Evolutionary conservation across 1,140 invertebrate species (phyloP), one percentile per base, ranked within the genome.

Genomic region (Papilio polytes): DNA sequence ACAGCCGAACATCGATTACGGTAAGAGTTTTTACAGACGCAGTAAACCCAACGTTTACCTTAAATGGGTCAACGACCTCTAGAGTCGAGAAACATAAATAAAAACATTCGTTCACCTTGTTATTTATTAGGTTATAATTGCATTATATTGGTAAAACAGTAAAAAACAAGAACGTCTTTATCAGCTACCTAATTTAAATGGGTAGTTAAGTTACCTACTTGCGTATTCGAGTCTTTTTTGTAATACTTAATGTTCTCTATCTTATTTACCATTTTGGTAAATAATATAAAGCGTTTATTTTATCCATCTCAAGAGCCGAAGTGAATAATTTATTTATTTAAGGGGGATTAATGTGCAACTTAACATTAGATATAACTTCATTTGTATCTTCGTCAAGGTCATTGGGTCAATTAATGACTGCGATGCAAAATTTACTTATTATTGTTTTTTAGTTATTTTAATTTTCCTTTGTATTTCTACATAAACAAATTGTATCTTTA

Each of bases 1-100:
- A 1, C 98, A 98, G 80, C 98, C 98, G 1, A 94, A 98, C 90
- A 95, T 98, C 56, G 96, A 98, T 93, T 98, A 98, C 94, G 96
- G 97, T 98, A 94, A 97, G 96, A 87, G 41, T 73, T 66, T 74
- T 74, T 74, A 53, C 20, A 26, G 56, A 56, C 18, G 51, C 22
- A 12, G 31, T 76, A 48, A 10, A 59, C 13, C 63, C 12, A 70
- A 31, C 26, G 26, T 26, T 56, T 13, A 36, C 26, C 76, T 78
- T 78, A 48, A 13, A 26, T 15, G 53, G 74, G 46, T 13, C 74
- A 53, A 7, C 10, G 46, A 22, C 48, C n/a, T 8, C 22, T 22
- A 3, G 22, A 76, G 46, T 31, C 74, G 73, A 6, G 22, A 76
- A 51, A 70, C 63, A 70, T 31, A 31, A 31, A 66, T 66, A 66